Evolutionary conservation across 2,113 vertebrate genomes (phyloP).

Genomic region (Astatotilapia flaviijosephi): DNA sequence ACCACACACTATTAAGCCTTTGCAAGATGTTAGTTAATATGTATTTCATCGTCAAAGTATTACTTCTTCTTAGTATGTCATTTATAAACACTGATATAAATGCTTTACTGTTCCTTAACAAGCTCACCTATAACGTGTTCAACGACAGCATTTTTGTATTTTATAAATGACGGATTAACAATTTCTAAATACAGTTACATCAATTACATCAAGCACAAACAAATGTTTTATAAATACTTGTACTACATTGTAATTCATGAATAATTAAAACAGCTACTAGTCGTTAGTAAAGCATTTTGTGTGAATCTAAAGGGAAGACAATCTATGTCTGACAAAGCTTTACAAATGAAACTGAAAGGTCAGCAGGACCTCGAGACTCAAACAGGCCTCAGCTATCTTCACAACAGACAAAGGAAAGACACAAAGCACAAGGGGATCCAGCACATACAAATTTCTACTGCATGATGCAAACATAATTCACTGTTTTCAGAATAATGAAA

Average conservation of each 20-base stretch:
- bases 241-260: not conserved
- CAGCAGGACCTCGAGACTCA: not conserved
- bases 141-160: not conserved
- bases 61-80: not conserved
- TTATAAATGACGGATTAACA: not conserved
- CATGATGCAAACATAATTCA: not conserved
- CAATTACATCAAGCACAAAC: not conserved
- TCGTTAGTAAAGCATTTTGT: not conserved
- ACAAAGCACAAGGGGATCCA: not conserved
- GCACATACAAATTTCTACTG: not conserved
- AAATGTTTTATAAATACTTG: not conserved
- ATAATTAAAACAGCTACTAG: not conserved
- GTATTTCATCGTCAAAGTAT: accelerated
- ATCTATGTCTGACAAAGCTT: not conserved
- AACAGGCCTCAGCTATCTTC: not conserved
- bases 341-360: not conserved
- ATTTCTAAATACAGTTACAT: not conserved
- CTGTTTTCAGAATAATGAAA: not conserved
- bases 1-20: not conserved
- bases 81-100: not conserved
- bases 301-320: not conserved
- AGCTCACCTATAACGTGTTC: not conserved
- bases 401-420: not conserved
- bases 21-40: not conserved
- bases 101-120: not conserved